Conservation (phyloP, 37 sponge, comb jelly and placozoan genomes). For the Geodia barretti region DNA sequence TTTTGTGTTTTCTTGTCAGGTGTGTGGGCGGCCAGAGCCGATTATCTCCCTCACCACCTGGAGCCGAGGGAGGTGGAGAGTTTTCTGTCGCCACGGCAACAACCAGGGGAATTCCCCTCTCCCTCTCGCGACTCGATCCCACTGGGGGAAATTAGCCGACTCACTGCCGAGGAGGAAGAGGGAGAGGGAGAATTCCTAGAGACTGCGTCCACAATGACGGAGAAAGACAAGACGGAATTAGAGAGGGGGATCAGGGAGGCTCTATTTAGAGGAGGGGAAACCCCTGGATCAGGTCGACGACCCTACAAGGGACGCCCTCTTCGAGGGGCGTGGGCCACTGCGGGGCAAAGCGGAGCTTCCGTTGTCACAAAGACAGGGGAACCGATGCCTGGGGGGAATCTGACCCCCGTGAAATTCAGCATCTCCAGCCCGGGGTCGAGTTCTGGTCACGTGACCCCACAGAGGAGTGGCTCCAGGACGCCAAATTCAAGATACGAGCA, state of each 20-base stretch:
- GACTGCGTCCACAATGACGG: too few relatives aligned
- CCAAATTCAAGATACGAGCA: background rate
- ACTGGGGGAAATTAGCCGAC: background rate
- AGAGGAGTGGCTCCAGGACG: background rate
- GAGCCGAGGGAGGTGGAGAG: background rate
- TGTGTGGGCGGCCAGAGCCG: constrained; percentile 1
- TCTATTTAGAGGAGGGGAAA: constrained; percentile 10
- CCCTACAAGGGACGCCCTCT: constrained; percentile 11
- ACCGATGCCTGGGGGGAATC: background rate
- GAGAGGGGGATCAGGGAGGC: background rate
- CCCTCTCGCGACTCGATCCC: too few relatives aligned
- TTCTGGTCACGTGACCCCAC: background rate
- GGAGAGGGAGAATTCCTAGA: too few relatives aligned
- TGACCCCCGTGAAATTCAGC: background rate
- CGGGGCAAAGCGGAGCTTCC: constrained; percentile 14
- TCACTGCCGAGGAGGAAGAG: background rate
- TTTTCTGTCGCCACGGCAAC: background rate
- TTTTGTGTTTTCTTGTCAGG: background rate
- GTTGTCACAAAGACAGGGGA: constrained; percentile 3
- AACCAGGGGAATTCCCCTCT: too few relatives aligned
- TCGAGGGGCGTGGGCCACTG: constrained; percentile 52
- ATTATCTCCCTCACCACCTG: background rate
- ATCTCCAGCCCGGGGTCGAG: background rate
- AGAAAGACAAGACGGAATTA: background rate
- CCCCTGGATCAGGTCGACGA: background rate